Evolutionary conservation across 2,797 vertebrate genomes (phyloP).

Genomic region (Chromis chromis): DNA sequence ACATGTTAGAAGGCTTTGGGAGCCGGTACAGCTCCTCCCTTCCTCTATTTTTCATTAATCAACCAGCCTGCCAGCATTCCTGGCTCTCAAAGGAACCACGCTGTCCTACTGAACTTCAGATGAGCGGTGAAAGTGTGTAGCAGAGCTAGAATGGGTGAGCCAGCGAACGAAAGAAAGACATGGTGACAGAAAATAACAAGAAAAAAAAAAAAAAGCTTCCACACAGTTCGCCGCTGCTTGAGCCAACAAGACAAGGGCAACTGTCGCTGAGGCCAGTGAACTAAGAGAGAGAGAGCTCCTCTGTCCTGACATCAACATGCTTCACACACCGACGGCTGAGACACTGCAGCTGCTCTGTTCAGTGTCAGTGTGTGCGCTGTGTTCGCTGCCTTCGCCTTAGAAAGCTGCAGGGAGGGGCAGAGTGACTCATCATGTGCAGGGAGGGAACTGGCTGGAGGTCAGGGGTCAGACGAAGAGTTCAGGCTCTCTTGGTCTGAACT

Average conservation of each 20-base stretch:
- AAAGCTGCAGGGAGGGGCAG: conserved; percentile 28
- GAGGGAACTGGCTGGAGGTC: conserved; percentile 52
- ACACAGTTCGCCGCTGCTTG: conserved; percentile 9
- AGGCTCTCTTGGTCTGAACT: conserved; percentile 5
- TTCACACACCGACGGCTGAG: conserved; percentile 68
- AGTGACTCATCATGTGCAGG: conserved; percentile 56
- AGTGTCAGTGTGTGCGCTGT: conserved; percentile 26
- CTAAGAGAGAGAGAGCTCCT: conserved; percentile 62
- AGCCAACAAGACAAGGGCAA: conserved; percentile 47
- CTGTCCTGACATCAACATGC: conserved; percentile 74
- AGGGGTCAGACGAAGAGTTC: conserved; percentile 52
- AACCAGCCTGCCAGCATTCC: conserved; percentile 55
- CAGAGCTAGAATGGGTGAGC: conserved; percentile 5
- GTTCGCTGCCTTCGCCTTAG: conserved; percentile 31
- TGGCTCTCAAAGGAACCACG: conserved; percentile 69
- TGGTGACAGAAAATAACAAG: conserved; percentile 27
- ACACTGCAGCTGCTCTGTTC: conserved; percentile 74
- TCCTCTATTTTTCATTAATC: conserved; percentile 65
- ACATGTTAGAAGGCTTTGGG: conserved; percentile 41
- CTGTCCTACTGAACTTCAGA: conserved; percentile 79
- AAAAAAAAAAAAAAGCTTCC: conserved; percentile 3
- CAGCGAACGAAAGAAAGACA: conserved; percentile 9
- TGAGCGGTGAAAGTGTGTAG: conserved; percentile 52
- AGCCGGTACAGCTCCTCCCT: conserved; percentile 41
- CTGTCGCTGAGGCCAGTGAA: conserved; percentile 43